These are phyloP conservation scores for Athalia cordata DNA, from an alignment of 2,888 invertebrate genomes.

Conservation along the genomic window DNA sequence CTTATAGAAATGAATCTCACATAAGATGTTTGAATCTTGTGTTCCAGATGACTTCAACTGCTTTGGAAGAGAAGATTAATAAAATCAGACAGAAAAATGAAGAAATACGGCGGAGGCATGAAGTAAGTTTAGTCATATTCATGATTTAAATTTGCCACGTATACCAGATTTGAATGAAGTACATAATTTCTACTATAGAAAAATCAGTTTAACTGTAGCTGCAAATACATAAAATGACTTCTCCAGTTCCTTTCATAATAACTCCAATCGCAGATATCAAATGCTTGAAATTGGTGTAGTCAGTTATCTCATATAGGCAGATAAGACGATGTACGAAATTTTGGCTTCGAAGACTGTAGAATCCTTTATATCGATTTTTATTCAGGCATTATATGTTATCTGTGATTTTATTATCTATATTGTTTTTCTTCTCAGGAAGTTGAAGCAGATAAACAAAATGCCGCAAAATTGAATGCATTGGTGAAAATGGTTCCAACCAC, in stretches of 20 bases:
- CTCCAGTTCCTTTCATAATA: too few species aligned
- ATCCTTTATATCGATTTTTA: conserved; percentile 38
- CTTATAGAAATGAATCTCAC: too few species aligned
- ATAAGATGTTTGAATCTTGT: background rate
- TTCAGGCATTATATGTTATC: background rate
- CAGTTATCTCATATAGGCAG: too few species aligned
- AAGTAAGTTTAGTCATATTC: conserved; percentile 55
- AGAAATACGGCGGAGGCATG: conserved; percentile 68
- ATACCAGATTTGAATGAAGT: background rate
- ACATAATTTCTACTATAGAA: background rate
- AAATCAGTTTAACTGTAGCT: too few species aligned
- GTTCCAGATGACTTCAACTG: conserved; percentile 64
- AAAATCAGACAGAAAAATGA: conserved; percentile 70
- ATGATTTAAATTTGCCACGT: conserved; percentile 1
- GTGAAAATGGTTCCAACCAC: conserved; percentile 70
- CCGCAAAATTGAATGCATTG: conserved; percentile 71
- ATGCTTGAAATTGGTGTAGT: too few species aligned
- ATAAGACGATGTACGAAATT: too few species aligned
- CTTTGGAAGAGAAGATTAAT: conserved; percentile 69
- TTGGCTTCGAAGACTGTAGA: too few species aligned
- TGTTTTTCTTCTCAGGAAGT: conserved; percentile 66
- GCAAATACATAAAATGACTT: too few species aligned
- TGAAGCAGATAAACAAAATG: conserved; percentile 73
- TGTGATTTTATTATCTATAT: background rate
- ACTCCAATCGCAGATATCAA: too few species aligned